Evolutionary conservation across 2,888 invertebrate genomes (phyloP).

Genomic region (Itoplectis maculator): DNA sequence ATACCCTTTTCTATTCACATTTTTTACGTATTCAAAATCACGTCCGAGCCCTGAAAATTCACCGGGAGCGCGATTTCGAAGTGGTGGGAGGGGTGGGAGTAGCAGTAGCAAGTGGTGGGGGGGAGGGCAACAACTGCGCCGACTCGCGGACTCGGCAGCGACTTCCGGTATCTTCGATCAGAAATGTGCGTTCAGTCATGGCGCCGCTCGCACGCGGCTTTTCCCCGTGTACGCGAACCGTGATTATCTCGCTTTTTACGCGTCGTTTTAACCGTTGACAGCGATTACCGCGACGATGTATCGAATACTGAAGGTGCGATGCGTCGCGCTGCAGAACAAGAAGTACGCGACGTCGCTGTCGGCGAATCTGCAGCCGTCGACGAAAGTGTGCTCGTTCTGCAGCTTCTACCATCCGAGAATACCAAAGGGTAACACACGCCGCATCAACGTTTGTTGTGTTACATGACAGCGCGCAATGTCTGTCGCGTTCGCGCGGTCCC

Average conservation of each 20-base stretch:
- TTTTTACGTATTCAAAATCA: too few relatives aligned
- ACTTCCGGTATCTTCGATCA: slow-evolving; percentile 34
- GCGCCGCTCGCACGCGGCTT: slow-evolving; percentile 55
- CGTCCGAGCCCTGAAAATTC: too few relatives aligned
- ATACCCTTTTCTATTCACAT: too few relatives aligned
- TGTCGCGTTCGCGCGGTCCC: slow-evolving; percentile 4
- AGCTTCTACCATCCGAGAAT: slow-evolving; percentile 73
- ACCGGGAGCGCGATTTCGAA: too few relatives aligned
- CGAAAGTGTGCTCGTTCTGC: slow-evolving; percentile 76
- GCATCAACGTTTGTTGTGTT: slow-evolving; percentile 69
- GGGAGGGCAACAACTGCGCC: background rate
- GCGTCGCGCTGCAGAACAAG: slow-evolving; percentile 65
- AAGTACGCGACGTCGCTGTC: slow-evolving; percentile 62
- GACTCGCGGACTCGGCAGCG: background rate
- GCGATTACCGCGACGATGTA: slow-evolving; percentile 72
- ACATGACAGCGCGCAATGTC: slow-evolving; percentile 41
- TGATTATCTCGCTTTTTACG: background rate
- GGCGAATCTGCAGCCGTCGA: slow-evolving; percentile 63
- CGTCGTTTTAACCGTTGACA: slow-evolving; percentile 25
- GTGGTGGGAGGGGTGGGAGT: too few relatives aligned
- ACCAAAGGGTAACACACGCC: slow-evolving; percentile 73
- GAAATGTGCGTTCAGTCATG: slow-evolving; percentile 28
- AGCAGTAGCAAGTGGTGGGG: background rate
- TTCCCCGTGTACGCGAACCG: slow-evolving; percentile 1
- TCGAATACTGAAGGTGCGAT: slow-evolving; percentile 70